Conservation (phyloP, 2,888 invertebrate genomes). For the Drosophila recens region DNA sequence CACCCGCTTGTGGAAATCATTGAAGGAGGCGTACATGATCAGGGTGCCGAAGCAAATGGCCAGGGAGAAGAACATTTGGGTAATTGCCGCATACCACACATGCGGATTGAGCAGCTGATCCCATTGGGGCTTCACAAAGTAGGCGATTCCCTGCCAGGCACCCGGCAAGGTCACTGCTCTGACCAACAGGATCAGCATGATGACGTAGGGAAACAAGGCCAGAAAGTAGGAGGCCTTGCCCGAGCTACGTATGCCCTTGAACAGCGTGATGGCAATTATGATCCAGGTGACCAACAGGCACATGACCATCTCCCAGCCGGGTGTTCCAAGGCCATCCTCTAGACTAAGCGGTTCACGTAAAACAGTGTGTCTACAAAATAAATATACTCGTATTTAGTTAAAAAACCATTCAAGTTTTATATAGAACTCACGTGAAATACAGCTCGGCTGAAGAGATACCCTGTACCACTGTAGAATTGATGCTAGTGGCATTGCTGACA, state of each 20-base stretch:
- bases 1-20: constrained; percentile 87
- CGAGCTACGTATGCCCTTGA: constrained; percentile 87
- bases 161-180: constrained; percentile 88
- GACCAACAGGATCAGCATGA: constrained; percentile 87
- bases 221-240: constrained; percentile 90
- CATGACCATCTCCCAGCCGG: constrained; percentile 86
- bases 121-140: constrained; percentile 89
- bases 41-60: constrained; percentile 88
- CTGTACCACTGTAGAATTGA: constrained; percentile 50
- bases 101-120: constrained; percentile 85
- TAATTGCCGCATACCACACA: constrained; percentile 89
- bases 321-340: constrained; percentile 86
- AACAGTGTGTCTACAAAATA: constrained; percentile 85
- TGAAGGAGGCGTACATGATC: constrained; percentile 88
- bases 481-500: constrained; percentile 40
- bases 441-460: constrained; percentile 84
- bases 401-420: neutral
- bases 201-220: constrained; percentile 89
- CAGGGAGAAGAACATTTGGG: constrained; percentile 88
- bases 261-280: constrained; percentile 86
- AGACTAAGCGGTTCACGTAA: constrained; percentile 86
- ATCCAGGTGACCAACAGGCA: constrained; percentile 87
- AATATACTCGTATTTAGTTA: neutral
- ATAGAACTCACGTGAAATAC: constrained; percentile 84
- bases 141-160: constrained; percentile 87